Conservation (phyloP, 2,797 vertebrate species). For the Telmatherina bonti region DNA sequence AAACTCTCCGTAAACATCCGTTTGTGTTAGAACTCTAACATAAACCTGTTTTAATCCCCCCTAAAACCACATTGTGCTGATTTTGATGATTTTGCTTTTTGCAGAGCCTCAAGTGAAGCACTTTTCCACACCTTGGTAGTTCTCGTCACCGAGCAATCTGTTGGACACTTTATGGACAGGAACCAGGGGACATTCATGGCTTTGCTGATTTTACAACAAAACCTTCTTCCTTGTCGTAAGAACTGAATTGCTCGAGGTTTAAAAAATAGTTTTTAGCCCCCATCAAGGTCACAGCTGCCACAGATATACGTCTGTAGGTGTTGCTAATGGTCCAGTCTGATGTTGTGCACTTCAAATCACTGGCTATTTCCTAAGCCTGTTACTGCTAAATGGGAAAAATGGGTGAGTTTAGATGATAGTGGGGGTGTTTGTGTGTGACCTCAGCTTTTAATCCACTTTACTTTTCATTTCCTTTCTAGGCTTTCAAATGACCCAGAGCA, state of each 20-base stretch:
- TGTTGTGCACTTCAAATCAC: conserved; percentile 65
- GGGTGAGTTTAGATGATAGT: conserved; percentile 44
- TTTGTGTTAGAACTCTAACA: neutral
- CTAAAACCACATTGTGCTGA: conserved; percentile 1
- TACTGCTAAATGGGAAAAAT: conserved; percentile 72
- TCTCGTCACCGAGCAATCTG: conserved; percentile 43
- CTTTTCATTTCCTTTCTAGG: conserved; percentile 68
- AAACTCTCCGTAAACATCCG: neutral
- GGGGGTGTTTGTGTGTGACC: conserved; percentile 44
- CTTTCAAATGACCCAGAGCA: conserved; percentile 60
- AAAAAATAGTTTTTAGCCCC: conserved; percentile 47
- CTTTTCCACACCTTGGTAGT: conserved; percentile 33
- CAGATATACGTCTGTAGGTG: conserved; percentile 57
- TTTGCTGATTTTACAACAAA: conserved; percentile 64
- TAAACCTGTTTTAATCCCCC: neutral
- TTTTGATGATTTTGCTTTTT: conserved; percentile 18
- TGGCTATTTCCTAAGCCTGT: conserved; percentile 75
- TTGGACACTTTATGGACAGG: conserved; percentile 40
- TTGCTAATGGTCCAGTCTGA: conserved; percentile 65
- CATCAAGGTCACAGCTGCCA: conserved; percentile 60
- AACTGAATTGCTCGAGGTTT: conserved; percentile 48
- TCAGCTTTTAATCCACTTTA: conserved; percentile 76
- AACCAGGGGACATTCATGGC: conserved; percentile 25
- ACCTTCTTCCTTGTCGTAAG: conserved; percentile 31
- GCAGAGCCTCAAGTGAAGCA: conserved; percentile 10